Conservation (phyloP, 2,113 vertebrate species). For the Cervus canadensis region DNA sequence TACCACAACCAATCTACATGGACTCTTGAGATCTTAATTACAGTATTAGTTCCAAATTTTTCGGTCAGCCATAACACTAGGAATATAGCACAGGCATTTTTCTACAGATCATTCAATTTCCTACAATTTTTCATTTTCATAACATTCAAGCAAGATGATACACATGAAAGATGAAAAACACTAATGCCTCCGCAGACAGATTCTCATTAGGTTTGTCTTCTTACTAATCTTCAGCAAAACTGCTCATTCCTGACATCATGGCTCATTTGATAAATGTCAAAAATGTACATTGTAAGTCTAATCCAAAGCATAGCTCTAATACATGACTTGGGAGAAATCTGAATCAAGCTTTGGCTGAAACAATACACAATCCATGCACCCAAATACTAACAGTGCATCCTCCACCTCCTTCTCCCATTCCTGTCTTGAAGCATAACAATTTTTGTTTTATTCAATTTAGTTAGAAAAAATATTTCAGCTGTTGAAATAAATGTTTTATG, state of each 20-base stretch:
- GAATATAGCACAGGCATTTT: neutral
- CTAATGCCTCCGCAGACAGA: neutral
- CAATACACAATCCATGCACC: neutral
- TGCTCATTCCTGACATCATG: neutral
- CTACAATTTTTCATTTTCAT: neutral
- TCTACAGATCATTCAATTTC: neutral
- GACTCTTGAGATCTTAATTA: neutral
- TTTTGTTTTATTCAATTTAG: neutral
- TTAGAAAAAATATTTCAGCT: neutral
- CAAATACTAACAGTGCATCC: neutral
- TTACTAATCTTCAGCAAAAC: neutral
- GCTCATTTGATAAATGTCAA: neutral
- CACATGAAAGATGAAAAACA: neutral
- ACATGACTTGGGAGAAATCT: neutral
- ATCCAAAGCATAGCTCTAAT: neutral
- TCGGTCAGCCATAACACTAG: neutral
- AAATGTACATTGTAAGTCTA: neutral
- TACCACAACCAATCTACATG: neutral
- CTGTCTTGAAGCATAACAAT: neutral
- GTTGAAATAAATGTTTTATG: neutral
- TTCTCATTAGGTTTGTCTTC: neutral
- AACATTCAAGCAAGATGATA: neutral
- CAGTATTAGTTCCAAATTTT: neutral
- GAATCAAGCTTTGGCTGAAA: neutral
- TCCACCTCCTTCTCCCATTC: neutral